Evolutionary conservation across 2,888 invertebrate genomes (phyloP).

Genomic region (Hydraecia micacea): DNA sequence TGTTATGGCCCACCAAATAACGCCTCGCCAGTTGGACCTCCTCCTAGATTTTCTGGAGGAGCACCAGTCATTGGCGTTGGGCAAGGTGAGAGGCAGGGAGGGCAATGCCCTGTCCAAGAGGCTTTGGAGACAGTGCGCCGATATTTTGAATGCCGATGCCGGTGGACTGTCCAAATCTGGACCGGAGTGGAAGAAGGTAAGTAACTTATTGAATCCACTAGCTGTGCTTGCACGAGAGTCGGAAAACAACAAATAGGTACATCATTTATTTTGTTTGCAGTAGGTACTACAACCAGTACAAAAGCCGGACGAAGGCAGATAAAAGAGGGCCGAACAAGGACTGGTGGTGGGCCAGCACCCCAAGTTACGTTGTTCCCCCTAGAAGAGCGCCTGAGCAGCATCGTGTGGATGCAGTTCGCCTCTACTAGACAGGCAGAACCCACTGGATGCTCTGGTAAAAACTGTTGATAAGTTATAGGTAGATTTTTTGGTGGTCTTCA

Average conservation of each 20-base stretch:
- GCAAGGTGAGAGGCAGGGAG: background rate
- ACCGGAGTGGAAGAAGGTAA: background rate
- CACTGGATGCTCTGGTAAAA: background rate
- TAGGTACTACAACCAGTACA: background rate
- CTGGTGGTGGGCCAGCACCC: background rate
- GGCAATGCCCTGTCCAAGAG: background rate
- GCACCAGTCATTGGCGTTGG: background rate
- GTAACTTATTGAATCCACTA: background rate
- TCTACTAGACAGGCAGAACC: background rate
- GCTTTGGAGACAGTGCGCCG: background rate
- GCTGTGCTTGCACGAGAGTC: background rate
- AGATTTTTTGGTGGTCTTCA: no score
- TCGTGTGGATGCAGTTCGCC: background rate
- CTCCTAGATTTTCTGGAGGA: no score
- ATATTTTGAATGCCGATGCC: background rate
- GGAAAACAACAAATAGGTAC: background rate
- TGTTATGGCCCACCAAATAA: no score
- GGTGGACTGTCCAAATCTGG: background rate
- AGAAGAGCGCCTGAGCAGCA: background rate
- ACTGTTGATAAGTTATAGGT: no score
- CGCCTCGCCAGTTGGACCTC: no score
- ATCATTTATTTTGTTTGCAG: background rate
- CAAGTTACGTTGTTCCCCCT: background rate
- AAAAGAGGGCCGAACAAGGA: background rate
- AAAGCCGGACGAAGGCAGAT: background rate